These are phyloP conservation scores for Saxidomus purpurata DNA, from an alignment of 1,140 invertebrate genomes.

Conservation along the genomic window DNA sequence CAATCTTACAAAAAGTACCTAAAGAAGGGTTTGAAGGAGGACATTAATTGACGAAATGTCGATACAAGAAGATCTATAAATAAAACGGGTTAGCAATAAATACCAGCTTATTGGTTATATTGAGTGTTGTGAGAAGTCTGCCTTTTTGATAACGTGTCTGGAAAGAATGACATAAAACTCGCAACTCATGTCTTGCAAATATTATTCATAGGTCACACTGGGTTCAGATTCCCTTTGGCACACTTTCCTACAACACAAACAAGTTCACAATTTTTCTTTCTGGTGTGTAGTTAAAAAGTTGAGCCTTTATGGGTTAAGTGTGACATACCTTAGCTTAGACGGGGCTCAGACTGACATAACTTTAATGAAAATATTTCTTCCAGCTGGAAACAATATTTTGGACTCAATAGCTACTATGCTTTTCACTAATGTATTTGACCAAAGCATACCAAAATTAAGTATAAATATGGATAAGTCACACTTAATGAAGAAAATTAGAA, in stretches of 20 bases:
- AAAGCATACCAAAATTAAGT: too few species aligned
- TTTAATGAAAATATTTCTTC: not conserved
- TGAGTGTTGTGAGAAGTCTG: constrained; percentile 23
- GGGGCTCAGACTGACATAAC: constrained; percentile 30
- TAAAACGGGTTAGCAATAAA: not conserved
- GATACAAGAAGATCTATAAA: not conserved
- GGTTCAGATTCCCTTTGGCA: constrained; percentile 66
- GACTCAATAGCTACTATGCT: not conserved
- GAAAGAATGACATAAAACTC: constrained; percentile 14
- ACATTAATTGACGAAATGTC: not conserved
- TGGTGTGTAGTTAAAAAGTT: constrained; percentile 55
- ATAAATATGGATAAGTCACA: too few species aligned
- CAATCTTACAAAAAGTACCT: constrained; percentile 6
- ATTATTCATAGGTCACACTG: constrained; percentile 60
- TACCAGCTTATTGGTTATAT: not conserved
- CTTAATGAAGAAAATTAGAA: too few species aligned
- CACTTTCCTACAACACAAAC: constrained; percentile 55
- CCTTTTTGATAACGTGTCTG: constrained; percentile 26
- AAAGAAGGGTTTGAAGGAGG: constrained; percentile 32
- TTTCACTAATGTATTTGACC: too few species aligned
- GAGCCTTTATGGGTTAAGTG: constrained; percentile 40
- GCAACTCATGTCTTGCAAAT: constrained; percentile 63
- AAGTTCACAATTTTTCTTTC: constrained; percentile 34
- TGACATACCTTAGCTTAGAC: constrained; percentile 54
- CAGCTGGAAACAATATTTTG: not conserved